Conservation (phyloP, 2,888 invertebrate genomes). For the Dasypogon diadema region DNA sequence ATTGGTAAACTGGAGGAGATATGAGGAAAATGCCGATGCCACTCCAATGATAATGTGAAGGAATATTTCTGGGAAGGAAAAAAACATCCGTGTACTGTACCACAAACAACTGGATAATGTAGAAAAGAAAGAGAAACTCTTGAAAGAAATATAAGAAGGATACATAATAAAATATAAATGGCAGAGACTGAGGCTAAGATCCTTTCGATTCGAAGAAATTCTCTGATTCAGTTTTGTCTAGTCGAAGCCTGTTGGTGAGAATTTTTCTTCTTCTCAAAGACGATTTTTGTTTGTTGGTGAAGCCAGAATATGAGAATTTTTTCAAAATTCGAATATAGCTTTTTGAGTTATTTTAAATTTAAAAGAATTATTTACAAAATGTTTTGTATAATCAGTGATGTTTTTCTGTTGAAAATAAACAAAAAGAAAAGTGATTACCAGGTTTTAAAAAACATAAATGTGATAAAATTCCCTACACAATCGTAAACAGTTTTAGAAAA, state of each 20-base stretch:
- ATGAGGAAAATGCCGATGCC: conserved; percentile 33
- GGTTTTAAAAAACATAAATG: too few relatives aligned
- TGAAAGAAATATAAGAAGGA: too few relatives aligned
- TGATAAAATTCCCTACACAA: too few relatives aligned
- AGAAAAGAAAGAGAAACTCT: not conserved
- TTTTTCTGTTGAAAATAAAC: too few relatives aligned
- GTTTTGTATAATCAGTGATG: too few relatives aligned
- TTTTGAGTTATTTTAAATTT: too few relatives aligned
- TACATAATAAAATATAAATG: not conserved
- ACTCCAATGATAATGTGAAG: not conserved
- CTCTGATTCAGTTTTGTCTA: not conserved
- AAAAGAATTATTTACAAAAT: too few relatives aligned
- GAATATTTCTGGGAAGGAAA: not conserved
- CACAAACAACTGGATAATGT: not conserved
- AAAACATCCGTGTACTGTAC: not conserved
- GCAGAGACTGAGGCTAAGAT: not conserved
- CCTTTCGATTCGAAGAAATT: not conserved
- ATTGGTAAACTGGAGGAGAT: not conserved
- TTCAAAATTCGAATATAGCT: too few relatives aligned
- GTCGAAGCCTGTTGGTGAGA: not conserved
- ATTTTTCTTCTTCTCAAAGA: not conserved
- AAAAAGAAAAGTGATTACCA: too few relatives aligned
- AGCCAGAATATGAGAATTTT: too few relatives aligned
- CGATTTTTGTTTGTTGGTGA: not conserved
- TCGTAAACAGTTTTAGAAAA: too few relatives aligned